These are phyloP conservation scores for Pristionchus arcanus DNA, from an alignment of 2,888 invertebrate species.

Conservation along the genomic window DNA sequence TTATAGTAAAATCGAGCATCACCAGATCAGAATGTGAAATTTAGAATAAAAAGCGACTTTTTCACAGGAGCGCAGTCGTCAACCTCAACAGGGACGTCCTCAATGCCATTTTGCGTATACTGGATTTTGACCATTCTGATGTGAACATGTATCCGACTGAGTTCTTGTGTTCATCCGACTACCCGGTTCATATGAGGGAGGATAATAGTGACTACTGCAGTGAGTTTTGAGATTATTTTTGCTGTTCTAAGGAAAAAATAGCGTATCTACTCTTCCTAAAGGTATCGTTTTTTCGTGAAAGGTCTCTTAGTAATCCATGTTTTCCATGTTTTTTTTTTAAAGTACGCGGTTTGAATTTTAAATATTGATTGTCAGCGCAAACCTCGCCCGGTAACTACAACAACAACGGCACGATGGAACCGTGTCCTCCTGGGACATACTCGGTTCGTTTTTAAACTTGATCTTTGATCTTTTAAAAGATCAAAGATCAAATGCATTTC, in stretches of 20 bases:
- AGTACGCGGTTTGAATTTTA: neutral
- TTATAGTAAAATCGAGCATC: too few relatives aligned
- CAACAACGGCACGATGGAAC: neutral
- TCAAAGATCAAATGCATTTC: neutral
- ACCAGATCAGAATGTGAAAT: too few relatives aligned
- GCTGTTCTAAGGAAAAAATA: too few relatives aligned
- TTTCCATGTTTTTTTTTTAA: too few relatives aligned
- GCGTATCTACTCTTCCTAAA: too few relatives aligned
- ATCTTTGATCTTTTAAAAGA: neutral
- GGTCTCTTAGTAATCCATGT: too few relatives aligned
- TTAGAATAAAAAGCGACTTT: too few relatives aligned
- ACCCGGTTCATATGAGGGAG: neutral
- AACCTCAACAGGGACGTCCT: too few relatives aligned
- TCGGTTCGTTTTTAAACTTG: neutral
- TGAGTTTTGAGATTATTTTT: neutral
- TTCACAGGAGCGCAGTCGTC: too few relatives aligned
- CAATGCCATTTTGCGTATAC: too few relatives aligned
- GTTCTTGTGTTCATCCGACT: neutral
- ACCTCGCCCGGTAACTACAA: conserved; percentile 13
- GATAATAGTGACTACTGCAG: neutral
- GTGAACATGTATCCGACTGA: neutral
- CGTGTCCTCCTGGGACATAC: neutral
- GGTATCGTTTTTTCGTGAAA: too few relatives aligned
- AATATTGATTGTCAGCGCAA: neutral
- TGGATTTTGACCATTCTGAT: too few relatives aligned